A percentile compares a stretch with the other conserved stretches of the same genome.
These are phyloP conservation scores for Leptogaster cylindrica DNA, from an alignment of 2,888 invertebrate genomes.

Conservation along the genomic window DNA sequence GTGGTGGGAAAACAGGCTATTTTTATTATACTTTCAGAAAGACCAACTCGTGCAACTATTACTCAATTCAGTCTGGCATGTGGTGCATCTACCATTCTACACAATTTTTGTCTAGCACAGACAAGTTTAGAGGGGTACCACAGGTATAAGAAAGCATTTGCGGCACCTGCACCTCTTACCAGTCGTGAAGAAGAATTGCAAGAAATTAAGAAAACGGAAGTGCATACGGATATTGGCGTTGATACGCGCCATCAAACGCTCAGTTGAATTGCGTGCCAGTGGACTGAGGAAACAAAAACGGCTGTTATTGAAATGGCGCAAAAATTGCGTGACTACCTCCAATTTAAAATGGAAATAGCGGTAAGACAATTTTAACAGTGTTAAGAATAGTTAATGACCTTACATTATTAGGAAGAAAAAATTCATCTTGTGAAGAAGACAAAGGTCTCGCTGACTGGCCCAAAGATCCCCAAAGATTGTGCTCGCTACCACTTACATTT, in stretches of 20 bases:
- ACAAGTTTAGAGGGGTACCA: slow-evolving; percentile 81
- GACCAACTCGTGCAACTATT: too few relatives aligned
- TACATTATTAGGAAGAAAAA: slow-evolving; percentile 70
- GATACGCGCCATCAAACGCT: slow-evolving; percentile 88
- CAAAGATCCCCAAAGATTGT: slow-evolving; percentile 78
- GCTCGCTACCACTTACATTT: slow-evolving; percentile 87
- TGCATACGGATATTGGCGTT: slow-evolving; percentile 76
- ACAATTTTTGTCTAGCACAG: too few relatives aligned
- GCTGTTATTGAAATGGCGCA: slow-evolving; percentile 76
- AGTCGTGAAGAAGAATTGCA: slow-evolving; percentile 84
- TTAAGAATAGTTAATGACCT: slow-evolving; percentile 45
- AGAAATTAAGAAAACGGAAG: slow-evolving; percentile 76
- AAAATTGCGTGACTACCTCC: slow-evolving; percentile 86
- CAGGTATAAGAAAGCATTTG: slow-evolving; percentile 76
- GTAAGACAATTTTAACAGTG: too few relatives aligned
- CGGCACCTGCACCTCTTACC: slow-evolving; percentile 90
- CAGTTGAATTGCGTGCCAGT: slow-evolving; percentile 88
- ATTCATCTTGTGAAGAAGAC: slow-evolving; percentile 82
- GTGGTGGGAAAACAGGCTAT: too few relatives aligned
- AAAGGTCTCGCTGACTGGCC: slow-evolving; percentile 70
- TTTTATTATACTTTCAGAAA: too few relatives aligned
- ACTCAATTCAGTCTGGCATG: too few relatives aligned
- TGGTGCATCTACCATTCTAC: too few relatives aligned
- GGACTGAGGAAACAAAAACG: slow-evolving; percentile 78
- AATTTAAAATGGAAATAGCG: slow-evolving; percentile 82